A percentile compares a stretch with the other conserved stretches of the same genome.
Evolutionary conservation across 2,797 vertebrate species (phyloP).

Genomic region (Geotrypetes seraphini): DNA sequence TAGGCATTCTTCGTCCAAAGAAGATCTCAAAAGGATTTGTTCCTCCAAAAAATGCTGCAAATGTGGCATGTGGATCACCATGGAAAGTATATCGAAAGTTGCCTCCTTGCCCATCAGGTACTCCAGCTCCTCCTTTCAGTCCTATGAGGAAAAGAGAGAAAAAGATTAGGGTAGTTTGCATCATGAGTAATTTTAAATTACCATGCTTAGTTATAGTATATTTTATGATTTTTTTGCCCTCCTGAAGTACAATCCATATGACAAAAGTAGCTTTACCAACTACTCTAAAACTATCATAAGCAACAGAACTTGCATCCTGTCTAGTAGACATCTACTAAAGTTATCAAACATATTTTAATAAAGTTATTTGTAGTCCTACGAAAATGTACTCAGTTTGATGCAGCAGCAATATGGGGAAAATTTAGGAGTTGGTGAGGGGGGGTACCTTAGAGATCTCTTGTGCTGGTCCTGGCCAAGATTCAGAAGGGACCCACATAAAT

Average conservation of each 20-base stretch:
- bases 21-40: constrained; percentile 96
- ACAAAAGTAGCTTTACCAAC: neutral
- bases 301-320: too few species aligned
- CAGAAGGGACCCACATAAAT: too few species aligned
- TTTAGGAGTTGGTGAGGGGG: too few species aligned
- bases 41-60: constrained; percentile 92
- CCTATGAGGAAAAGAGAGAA: constrained; percentile 46
- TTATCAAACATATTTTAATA: too few species aligned
- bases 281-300: neutral
- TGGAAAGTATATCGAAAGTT: constrained; percentile 95
- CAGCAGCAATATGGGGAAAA: too few species aligned
- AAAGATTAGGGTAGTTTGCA: constrained; percentile 7
- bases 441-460: too few species aligned
- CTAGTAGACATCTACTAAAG: too few species aligned
- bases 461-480: too few species aligned
- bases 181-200: neutral
- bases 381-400: too few species aligned
- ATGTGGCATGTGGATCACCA: constrained; percentile 95
- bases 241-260: neutral
- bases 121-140: constrained; percentile 85
- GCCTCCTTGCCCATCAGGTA: constrained; percentile 77
- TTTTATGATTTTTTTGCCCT: neutral
- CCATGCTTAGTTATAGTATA: neutral
- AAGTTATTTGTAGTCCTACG: too few species aligned
- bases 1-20: constrained; percentile 82